Evolutionary conservation across 2,797 vertebrate species (phyloP), one percentile per base, ranked within the genome.

Genomic region (Clarias laeviceps): DNA sequence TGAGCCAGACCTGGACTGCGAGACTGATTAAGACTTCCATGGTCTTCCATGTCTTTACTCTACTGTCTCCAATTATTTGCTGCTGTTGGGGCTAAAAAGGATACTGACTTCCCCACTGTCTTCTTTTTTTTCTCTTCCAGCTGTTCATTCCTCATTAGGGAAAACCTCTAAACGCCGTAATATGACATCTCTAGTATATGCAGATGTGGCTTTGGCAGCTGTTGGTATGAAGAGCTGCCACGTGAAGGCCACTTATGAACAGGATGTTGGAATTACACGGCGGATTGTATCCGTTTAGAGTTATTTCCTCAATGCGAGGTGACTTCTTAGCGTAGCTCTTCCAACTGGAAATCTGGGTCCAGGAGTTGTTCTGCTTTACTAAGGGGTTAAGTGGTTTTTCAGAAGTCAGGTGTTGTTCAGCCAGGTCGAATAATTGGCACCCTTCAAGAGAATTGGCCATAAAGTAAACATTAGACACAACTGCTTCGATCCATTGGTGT

Each of bases 11-110:
- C 54, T 17, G 12, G 22, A 57, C 22, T 59, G 50, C 27, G 8
- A 37, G 66, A 62, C 66, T 85, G 84, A 72, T 80, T 69, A 85
- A 80, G 66, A 70, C 40, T n/a, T n/a, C 37, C 37, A 62, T 62
- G 66, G 66, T 72, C 84, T 45, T 73, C 69, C n/a, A 29, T 69
- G 62, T 80, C 84, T 73, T 85, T 80, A 40, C 27, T 66, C 32
- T 27, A 15, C 50, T 29, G 20, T 2, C 15, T 50, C 65, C 79
- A 37, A 27, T 22, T 56, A 32, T 32, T 24, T 59, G 15, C 59
- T 45, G 56, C 61, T 70, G 59, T 61, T 29, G 34, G 18, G 24
- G 18, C 17, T 62, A 50, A 78, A 68, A 84, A 27, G 65, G 17
- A 56, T n/a, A 18, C 69, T 20, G n/a, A 22, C 45, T 79, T n/a